phyloP scores from a whole-genome alignment of 2,113 vertebrate genomes.

The Scolopax mira region DNA sequence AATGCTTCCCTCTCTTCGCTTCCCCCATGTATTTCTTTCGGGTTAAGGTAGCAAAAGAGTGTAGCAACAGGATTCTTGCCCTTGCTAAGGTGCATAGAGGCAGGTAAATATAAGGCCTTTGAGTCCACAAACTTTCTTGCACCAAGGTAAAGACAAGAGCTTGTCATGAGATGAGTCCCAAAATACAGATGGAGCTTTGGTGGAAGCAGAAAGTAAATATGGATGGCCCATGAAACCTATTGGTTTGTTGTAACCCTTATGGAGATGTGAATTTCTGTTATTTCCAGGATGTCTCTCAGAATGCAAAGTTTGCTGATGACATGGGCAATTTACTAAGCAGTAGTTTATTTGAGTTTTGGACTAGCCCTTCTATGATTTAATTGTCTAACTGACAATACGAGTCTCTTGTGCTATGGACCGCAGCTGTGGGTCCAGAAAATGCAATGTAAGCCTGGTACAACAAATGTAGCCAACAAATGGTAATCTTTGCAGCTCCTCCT shows the following conservation, averaged over 20 bases:
- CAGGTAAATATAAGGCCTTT: background rate
- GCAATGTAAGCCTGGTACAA: background rate
- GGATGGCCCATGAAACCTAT: background rate
- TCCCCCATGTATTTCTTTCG: background rate
- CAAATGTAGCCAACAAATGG: background rate
- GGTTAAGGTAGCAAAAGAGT: fast-evolving
- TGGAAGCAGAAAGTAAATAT: background rate
- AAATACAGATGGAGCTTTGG: background rate
- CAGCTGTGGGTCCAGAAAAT: background rate
- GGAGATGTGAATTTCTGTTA: background rate
- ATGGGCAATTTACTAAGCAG: background rate
- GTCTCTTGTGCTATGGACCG: background rate
- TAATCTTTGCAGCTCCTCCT: background rate
- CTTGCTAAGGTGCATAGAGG: background rate
- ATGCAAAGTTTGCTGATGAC: background rate
- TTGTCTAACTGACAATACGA: fast-evolving
- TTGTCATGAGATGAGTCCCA: background rate
- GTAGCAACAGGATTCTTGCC: background rate
- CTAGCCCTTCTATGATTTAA: background rate
- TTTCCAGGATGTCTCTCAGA: background rate
- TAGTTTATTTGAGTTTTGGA: background rate
- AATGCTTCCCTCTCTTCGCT: background rate
- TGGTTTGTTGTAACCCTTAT: background rate
- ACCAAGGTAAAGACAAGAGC: background rate
- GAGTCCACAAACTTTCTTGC: background rate